Percentiles rank a stretch among this genome's conserved stretches.
These are phyloP conservation scores for Trachymyrmex septentrionalis DNA, from an alignment of 1,140 invertebrate genomes.

Conservation along the genomic window DNA sequence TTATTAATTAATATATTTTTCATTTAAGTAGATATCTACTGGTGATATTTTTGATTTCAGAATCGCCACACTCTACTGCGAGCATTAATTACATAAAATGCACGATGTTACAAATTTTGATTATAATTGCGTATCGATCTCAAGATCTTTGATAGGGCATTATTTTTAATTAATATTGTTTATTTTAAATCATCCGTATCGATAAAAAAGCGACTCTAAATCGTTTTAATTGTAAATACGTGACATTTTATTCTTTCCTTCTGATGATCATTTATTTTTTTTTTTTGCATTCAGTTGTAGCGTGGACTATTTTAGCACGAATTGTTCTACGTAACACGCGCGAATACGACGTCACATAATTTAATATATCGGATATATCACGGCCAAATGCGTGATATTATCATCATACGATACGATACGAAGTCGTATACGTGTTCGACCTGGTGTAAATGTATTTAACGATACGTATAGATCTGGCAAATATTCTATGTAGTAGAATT, in stretches of 20 bases:
- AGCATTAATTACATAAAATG: background rate
- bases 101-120: background rate
- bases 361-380: background rate
- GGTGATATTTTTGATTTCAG: background rate
- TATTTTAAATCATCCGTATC: background rate
- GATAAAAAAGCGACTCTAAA: background rate
- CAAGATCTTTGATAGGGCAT: background rate
- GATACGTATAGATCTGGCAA: no score
- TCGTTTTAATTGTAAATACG: background rate
- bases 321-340: background rate
- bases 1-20: conserved; percentile 31
- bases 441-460: no score
- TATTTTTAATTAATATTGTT: background rate
- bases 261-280: background rate
- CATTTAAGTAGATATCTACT: background rate
- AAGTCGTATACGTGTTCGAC: background rate
- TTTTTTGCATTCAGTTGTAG: background rate
- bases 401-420: background rate
- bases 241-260: background rate
- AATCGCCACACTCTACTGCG: conserved; percentile 9
- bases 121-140: background rate
- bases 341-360: background rate
- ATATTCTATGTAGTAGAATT: no score
- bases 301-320: background rate
- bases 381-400: background rate